Evolutionary conservation across 1,140 invertebrate species (phyloP), one percentile per base, ranked within the genome.

Genomic region (Sycophaga agraensis): DNA sequence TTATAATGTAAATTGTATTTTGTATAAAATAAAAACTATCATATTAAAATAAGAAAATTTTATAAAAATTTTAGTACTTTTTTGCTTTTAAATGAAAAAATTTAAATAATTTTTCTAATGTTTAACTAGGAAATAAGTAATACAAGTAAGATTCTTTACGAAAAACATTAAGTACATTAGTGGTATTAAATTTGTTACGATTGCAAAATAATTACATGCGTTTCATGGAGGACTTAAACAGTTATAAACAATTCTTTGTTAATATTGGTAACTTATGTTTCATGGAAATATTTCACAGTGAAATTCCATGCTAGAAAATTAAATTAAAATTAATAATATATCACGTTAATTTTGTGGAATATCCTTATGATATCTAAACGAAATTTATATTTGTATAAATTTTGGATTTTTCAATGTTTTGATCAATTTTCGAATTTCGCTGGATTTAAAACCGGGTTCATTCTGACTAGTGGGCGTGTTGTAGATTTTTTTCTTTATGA

Each of bases 241-340:
- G 22, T 37, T 8, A 5, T 37, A 40, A 53, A 16, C 24, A 40
- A 22, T 39, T 42, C 45, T 40, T 59, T 21, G 34, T 19, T 50
- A 1, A 31, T 58, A 34, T 34, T 35, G 43, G 45, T 59, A 50
- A 50, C 46, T 56, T 56, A 50, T 42, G 17, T 43, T 55, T 17
- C 14, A 24, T 34, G 31, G 16, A 21, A 50, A 14, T 1, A 26
- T 31, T 19, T 43, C 5, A 14, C 1, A 46, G 5, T 21, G 12
- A 26, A 26, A 46, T 26, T 46, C 16, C 19, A 26, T 7, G 11
- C 12, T 46, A 22, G 6, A 16, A 26, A 46, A 24, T n/a, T 26
- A 6, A 14, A 46, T 16, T 4, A 26, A 46, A 46, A n/a, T 6
- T 3, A 46, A n/a, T 46, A 26, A 16, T 21, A 43, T 21, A 46